These are phyloP conservation scores for Adelphocoris suturalis DNA, from an alignment of 2,888 invertebrate species.

Conservation along the genomic window DNA sequence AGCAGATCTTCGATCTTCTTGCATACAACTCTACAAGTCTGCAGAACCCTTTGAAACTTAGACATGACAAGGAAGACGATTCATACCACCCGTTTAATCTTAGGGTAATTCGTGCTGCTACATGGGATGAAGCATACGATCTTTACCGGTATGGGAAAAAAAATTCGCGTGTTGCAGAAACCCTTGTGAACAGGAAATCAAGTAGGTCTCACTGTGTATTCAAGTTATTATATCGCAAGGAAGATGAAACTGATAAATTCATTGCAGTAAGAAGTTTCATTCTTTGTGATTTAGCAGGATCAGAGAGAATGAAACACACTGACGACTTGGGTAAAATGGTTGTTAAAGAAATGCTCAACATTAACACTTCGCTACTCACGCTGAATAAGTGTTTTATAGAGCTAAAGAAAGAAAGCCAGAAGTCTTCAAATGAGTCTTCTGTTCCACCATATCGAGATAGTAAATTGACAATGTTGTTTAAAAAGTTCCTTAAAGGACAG, in stretches of 20 bases:
- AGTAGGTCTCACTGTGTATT: constrained; percentile 95
- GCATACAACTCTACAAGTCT: constrained; percentile 78
- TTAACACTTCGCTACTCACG: constrained; percentile 93
- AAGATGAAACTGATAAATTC: neutral
- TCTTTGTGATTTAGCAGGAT: constrained; percentile 95
- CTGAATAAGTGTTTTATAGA: constrained; percentile 88
- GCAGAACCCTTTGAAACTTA: constrained; percentile 80
- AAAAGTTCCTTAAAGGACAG: constrained; percentile 54
- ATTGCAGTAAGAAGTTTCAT: constrained; percentile 81
- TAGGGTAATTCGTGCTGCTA: constrained; percentile 83
- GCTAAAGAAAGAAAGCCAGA: neutral
- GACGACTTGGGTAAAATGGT: constrained; percentile 84
- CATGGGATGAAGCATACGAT: constrained; percentile 89
- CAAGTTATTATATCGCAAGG: constrained; percentile 82
- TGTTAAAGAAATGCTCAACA: constrained; percentile 90
- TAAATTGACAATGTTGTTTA: constrained; percentile 90
- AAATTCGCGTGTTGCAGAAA: constrained; percentile 87
- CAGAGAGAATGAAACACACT: constrained; percentile 87
- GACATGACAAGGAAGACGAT: constrained; percentile 74
- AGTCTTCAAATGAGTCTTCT: neutral
- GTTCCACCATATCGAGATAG: constrained; percentile 87
- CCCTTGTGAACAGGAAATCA: constrained; percentile 88
- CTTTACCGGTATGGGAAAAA: constrained; percentile 88
- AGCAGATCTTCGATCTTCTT: constrained; percentile 91
- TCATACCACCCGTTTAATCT: constrained; percentile 77